phyloP scores from a whole-genome alignment of 1,140 invertebrate species.

The Drosophila rufa region DNA sequence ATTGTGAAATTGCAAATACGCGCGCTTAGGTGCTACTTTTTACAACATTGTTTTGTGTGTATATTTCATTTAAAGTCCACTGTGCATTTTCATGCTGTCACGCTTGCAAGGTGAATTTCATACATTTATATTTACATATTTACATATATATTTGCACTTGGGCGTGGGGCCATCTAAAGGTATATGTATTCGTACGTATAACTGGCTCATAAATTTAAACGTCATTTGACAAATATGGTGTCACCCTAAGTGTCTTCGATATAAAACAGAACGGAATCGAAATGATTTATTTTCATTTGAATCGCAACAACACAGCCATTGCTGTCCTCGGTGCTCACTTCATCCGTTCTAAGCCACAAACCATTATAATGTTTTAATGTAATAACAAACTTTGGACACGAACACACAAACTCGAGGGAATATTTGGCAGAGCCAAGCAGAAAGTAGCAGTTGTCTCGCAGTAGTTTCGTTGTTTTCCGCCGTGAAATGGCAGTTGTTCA shows the following conservation, averaged over 20 bases:
- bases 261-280: slow-evolving; percentile 36
- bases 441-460: slow-evolving; percentile 13
- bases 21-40: slow-evolving; percentile 16
- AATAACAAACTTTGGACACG: slow-evolving; percentile 66
- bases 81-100: slow-evolving; percentile 14
- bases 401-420: slow-evolving; percentile 22
- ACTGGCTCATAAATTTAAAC: slow-evolving; percentile 70
- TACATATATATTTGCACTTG: background rate
- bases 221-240: slow-evolving; percentile 55
- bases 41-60: background rate
- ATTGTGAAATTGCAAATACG: slow-evolving; percentile 16
- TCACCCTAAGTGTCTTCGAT: slow-evolving; percentile 55
- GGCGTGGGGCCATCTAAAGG: slow-evolving; percentile 1
- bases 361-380: slow-evolving; percentile 68
- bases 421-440: slow-evolving; percentile 15
- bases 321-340: background rate
- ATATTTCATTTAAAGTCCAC: slow-evolving; percentile 12
- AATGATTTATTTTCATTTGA: slow-evolving; percentile 37
- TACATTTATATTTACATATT: background rate
- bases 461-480: background rate
- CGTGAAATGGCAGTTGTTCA: slow-evolving; percentile 13
- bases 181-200: slow-evolving; percentile 46
- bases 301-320: slow-evolving; percentile 9
- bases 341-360: slow-evolving; percentile 38
- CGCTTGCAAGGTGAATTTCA: slow-evolving; percentile 18